Evolutionary conservation across 2,113 vertebrate genomes (phyloP), one percentile per base, ranked within the genome.

Genomic region (Smithornis capensis): DNA sequence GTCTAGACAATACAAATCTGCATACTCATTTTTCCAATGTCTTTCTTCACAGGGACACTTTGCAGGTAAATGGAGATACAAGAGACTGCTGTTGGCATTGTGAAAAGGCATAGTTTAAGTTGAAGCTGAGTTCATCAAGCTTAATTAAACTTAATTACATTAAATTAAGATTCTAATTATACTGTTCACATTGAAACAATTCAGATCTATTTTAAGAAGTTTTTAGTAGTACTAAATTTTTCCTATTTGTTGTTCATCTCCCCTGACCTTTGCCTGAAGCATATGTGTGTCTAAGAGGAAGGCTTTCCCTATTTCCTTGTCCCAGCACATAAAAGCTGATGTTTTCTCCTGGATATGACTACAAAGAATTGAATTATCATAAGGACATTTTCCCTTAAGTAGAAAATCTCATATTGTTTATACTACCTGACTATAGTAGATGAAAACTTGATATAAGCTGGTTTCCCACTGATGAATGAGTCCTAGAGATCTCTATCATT

Each of bases 91-190:
- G 29, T 40, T 55, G n/a, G 40, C 23, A 67, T 28, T 47, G 19
- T 10, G 9, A 90, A 85, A 85, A 29, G 27, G 9, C 33, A 44
- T 16, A n/a, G 53, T 60, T 88, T 40, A 93, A 71, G 50, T 56
- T 63, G 71, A 82, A 85, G 27, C 22, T 68, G 76, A 89, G 28
- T 71, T 90, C 52, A 91, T 89, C 12, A 67, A 83, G 75, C 27
- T 42, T 77, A 45, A 80, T 92, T 87, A 45, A 29, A 56, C 56
- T 28, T 68, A 76, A 91, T 79, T 85, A 56, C 10, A 42, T 85
- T 56, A 56, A 80, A 86, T 90, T 57, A 77, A 90, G 25, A 18
- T 91, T 79, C 31, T 60, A 73, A 82, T 91, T 57, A 49, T 25
- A 73, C 21, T 62, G 11, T 85, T 64, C 28, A 45, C 29, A 28